A percentile compares a stretch with the other conserved stretches of the same genome.
These are phyloP conservation scores for Lacanobia wlatinum DNA, from an alignment of 2,888 invertebrate species.

Conservation along the genomic window DNA sequence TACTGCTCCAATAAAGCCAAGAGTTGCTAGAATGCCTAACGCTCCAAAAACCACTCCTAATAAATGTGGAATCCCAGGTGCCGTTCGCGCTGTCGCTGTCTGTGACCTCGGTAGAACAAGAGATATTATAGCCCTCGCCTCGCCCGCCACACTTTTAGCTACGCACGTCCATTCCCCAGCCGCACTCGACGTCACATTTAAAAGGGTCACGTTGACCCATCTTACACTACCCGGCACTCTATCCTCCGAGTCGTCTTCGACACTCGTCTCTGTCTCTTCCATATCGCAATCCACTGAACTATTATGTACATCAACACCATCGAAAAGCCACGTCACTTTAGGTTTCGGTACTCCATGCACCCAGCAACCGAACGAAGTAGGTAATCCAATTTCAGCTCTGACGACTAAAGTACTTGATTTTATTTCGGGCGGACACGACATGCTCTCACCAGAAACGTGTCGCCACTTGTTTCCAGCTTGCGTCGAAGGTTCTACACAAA, in stretches of 20 bases:
- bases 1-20: slow-evolving; percentile 91
- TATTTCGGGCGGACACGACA: slow-evolving; percentile 95
- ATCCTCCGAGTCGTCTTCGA: slow-evolving; percentile 85
- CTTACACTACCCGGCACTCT: slow-evolving; percentile 88
- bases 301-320: slow-evolving; percentile 91
- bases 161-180: slow-evolving; percentile 96
- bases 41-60: slow-evolving; percentile 94
- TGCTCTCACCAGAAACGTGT: slow-evolving; percentile 93
- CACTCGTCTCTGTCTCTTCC: slow-evolving; percentile 85
- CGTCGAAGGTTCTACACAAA: slow-evolving; percentile 93
- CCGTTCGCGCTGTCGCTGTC: slow-evolving; percentile 95
- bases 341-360: slow-evolving; percentile 96
- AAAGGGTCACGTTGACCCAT: slow-evolving; percentile 96
- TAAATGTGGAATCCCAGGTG: slow-evolving; percentile 94
- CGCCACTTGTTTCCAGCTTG: slow-evolving; percentile 95
- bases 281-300: slow-evolving; percentile 87
- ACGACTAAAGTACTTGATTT: slow-evolving; percentile 91
- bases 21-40: slow-evolving; percentile 92
- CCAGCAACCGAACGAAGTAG: slow-evolving; percentile 95
- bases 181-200: slow-evolving; percentile 95
- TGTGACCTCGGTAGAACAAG: slow-evolving; percentile 90
- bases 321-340: slow-evolving; percentile 95
- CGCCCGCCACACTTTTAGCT: slow-evolving; percentile 93
- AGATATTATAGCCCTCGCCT: slow-evolving; percentile 92
- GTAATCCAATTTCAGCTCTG: slow-evolving; percentile 95